These are phyloP conservation scores for Thecocarcelia acutangulata DNA, from an alignment of 2,888 invertebrate genomes.

Conservation along the genomic window DNA sequence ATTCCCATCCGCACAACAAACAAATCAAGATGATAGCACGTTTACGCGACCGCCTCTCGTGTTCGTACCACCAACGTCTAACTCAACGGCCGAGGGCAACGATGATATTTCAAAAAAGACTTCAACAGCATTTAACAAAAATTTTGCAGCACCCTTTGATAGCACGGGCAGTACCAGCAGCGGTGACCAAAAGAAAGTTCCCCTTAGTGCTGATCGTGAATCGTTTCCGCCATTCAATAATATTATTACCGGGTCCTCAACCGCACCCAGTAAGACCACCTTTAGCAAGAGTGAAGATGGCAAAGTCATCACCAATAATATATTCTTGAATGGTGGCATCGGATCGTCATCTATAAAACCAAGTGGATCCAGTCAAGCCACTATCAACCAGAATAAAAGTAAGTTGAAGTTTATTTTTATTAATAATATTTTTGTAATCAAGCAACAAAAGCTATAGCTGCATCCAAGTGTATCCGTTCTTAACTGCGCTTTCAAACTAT, in stretches of 20 bases:
- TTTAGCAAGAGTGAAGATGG: constrained; percentile 80
- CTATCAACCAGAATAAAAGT: constrained; percentile 72
- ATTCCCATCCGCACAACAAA: constrained; percentile 74
- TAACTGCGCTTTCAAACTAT: no score
- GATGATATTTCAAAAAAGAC: constrained; percentile 60
- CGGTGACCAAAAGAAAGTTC: constrained; percentile 51
- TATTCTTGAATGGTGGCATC: constrained; percentile 63
- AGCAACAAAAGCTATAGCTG: no score
- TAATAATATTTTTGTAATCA: neutral
- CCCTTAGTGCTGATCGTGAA: constrained; percentile 66
- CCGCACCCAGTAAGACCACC: constrained; percentile 73
- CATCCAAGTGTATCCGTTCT: no score
- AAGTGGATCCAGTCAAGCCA: constrained; percentile 47
- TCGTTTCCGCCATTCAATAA: constrained; percentile 71
- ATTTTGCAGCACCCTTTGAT: constrained; percentile 79
- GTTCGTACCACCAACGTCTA: constrained; percentile 74
- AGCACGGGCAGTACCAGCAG: constrained; percentile 35
- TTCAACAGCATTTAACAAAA: constrained; percentile 76
- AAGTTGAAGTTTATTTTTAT: constrained; percentile 43
- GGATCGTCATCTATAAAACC: constrained; percentile 74
- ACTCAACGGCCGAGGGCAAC: constrained; percentile 43
- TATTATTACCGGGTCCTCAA: constrained; percentile 41
- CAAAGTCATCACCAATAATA: constrained; percentile 77
- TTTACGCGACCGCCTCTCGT: constrained; percentile 72
- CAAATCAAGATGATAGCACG: constrained; percentile 66